Conservation (phyloP, 2,797 vertebrate species). For the Myoxocephalus aenaeus region DNA sequence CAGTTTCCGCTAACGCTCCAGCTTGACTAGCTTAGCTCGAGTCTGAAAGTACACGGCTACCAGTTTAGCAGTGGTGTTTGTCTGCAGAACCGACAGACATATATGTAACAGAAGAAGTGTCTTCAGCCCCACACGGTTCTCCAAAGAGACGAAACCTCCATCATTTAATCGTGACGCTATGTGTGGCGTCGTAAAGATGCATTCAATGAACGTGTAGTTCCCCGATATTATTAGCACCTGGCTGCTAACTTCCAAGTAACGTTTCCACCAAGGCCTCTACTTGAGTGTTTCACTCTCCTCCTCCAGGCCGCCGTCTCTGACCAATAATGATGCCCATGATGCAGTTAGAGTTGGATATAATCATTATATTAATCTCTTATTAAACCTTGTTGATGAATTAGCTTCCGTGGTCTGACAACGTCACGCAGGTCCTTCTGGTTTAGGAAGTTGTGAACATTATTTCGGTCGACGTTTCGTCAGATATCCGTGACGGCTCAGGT, state of each 20-base stretch:
- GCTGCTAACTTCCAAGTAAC: conserved; percentile 41
- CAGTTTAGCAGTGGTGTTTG: conserved; percentile 59
- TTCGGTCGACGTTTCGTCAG: background rate
- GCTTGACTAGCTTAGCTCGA: conserved; percentile 15
- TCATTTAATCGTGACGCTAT: too few relatives aligned
- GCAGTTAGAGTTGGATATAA: too few relatives aligned
- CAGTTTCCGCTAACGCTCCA: conserved; percentile 9
- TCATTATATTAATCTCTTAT: background rate
- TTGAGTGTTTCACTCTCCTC: conserved; percentile 12
- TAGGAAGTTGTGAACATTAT: background rate
- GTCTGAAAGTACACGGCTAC: conserved; percentile 43
- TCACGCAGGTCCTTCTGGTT: background rate
- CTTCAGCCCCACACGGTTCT: background rate
- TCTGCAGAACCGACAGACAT: conserved; percentile 10
- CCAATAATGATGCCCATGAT: background rate
- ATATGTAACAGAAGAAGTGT: background rate
- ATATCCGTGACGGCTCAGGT: background rate
- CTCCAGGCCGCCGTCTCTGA: conserved; percentile 5
- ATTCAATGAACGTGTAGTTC: background rate
- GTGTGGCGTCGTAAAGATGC: background rate
- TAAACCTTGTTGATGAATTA: background rate
- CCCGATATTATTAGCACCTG: conserved; percentile 35
- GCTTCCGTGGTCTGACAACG: background rate
- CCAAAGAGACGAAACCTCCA: accelerated
- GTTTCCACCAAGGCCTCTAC: conserved; percentile 53